Base-by-base conservation (phyloP, 1,140 invertebrate genomes). In the Trachymyrmex cornetzi region DNA sequence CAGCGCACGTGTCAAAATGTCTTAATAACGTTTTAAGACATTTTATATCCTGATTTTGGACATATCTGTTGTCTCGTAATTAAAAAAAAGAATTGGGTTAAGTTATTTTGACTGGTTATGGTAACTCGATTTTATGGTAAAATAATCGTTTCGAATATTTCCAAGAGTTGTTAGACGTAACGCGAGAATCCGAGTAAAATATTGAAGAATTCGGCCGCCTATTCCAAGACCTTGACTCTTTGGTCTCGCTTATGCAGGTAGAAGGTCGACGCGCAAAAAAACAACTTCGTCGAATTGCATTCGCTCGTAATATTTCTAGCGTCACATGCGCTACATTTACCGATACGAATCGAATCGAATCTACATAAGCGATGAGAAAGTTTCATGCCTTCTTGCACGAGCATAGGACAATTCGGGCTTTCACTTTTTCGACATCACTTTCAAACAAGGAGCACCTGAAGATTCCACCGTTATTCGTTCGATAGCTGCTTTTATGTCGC, bases 401-500 rank as follows among this genome's bases (percentile, higher is more conserved):
- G 12, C 24, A 59, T 19, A 67, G 7, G 0, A 24, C 3, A 34
- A 9, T 50, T 14, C 30, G 38, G 27, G 59, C 80, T 84, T 84
- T 84, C 80, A 84, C 80, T 84, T 84, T 84, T 75, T 84, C 57
- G 57, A 84, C 80, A 74, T n/a, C 34, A 16, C 24, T 30, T 24
- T 74, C 27, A 48, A 84, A 48, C 12, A 19, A 19, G 24, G 2
- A 74, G 14, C 30, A 64, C 5, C n/a, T 16, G 3, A 69, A 44
- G n/a, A 7, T 14, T 74, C 3, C 69, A 50, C n/a, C 53, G 80
- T 74, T 74, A 74, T 50, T 44, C 14, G 55, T 16, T 24, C 27
- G 55, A 69, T 38, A 69, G n/a, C 63, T 6, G 16, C 24, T 22
- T 3, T 34, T 72, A 3, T 2, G 0, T 14, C 12, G 7, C 16